Percentiles rank a stretch among this genome's conserved stretches.
Conservation (phyloP, 2,888 invertebrate species). For the Leptothorax acervorum region DNA sequence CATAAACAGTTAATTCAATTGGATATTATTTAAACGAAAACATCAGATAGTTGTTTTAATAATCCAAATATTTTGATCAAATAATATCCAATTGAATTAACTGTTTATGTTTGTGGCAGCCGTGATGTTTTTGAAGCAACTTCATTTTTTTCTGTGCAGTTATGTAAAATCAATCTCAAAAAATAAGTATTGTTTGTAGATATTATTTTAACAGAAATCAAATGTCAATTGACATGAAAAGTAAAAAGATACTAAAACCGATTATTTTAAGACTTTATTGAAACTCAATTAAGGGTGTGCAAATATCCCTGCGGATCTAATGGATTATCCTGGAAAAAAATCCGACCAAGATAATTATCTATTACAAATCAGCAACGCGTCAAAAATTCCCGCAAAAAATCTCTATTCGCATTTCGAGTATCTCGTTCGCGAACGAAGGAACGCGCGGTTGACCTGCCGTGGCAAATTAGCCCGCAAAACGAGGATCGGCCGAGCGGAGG, state of each 20-base stretch:
- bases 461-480: constrained; percentile 66
- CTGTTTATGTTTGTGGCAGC: too few relatives aligned
- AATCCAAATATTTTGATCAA: too few relatives aligned
- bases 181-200: neutral
- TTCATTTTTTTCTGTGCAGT: too few relatives aligned
- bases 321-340: neutral
- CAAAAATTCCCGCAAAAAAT: constrained; percentile 47
- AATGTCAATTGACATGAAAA: neutral
- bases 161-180: neutral
- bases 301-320: neutral
- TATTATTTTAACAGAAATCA: neutral
- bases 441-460: constrained; percentile 42
- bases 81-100: too few relatives aligned
- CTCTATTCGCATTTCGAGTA: constrained; percentile 8
- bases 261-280: neutral
- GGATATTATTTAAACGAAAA: too few relatives aligned
- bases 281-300: neutral
- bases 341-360: neutral
- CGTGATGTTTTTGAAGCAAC: too few relatives aligned
- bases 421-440: constrained; percentile 44
- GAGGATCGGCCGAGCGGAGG: constrained; percentile 13
- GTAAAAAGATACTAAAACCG: neutral
- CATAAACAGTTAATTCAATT: too few relatives aligned
- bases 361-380: neutral
- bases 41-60: too few relatives aligned